These are phyloP conservation scores for Microctenopoma steveboyesi DNA, from an alignment of 2,797 vertebrate species.

Conservation along the genomic window DNA sequence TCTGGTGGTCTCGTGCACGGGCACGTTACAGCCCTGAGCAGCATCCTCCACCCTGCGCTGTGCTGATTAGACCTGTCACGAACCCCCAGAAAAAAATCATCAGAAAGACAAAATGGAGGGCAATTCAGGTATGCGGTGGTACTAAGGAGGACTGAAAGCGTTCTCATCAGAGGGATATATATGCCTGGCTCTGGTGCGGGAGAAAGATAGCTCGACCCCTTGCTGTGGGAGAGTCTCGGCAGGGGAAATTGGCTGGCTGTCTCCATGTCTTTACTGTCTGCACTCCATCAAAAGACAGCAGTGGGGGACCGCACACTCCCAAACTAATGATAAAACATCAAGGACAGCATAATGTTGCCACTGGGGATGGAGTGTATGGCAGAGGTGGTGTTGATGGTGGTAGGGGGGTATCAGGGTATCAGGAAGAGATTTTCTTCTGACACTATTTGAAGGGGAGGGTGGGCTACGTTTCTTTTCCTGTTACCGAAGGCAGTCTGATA, in stretches of 20 bases:
- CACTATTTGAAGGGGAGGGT: conserved; percentile 76
- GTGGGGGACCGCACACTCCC: conserved; percentile 86
- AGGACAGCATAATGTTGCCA: conserved; percentile 85
- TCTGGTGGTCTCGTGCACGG: conserved; percentile 62
- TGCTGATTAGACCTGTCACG: conserved; percentile 70
- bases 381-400: conserved; percentile 66
- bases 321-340: conserved; percentile 85
- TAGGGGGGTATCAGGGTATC: conserved; percentile 72
- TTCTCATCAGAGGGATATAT: conserved; percentile 76
- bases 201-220: conserved; percentile 75
- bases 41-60: conserved; percentile 49
- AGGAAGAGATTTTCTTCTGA: conserved; percentile 75
- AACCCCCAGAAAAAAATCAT: conserved; percentile 70
- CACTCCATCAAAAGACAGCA: conserved; percentile 83
- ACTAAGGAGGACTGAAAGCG: conserved; percentile 71
- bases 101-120: conserved; percentile 73
- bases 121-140: conserved; percentile 73
- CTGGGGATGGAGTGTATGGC: conserved; percentile 70
- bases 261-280: conserved; percentile 83
- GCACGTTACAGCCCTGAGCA: conserved; percentile 52
- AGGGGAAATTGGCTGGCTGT: conserved; percentile 82
- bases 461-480: conserved; percentile 74
- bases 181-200: conserved; percentile 65
- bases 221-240: conserved; percentile 77
- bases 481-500: conserved; percentile 82